phyloP scores from a whole-genome alignment of 1,140 invertebrate genomes.

The Lerema accius region DNA sequence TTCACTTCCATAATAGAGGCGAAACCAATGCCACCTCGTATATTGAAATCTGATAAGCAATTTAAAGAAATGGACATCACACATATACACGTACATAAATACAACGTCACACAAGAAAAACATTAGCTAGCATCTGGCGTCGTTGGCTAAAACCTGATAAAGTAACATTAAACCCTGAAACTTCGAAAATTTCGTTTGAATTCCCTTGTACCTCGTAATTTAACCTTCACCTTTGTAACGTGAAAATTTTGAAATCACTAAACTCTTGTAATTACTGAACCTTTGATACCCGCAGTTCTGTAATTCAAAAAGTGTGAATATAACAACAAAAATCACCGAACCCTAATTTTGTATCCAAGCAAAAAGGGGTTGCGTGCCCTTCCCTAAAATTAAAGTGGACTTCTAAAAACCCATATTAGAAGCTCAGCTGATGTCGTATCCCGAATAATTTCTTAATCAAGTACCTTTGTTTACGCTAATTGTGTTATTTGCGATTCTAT shows the following conservation, averaged over 20 bases:
- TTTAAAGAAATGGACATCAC: no score
- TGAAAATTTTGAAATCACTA: conserved; percentile 7
- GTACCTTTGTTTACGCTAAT: conserved; percentile 70
- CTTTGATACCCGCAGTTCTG: background rate
- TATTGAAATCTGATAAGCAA: no score
- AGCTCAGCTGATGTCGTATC: conserved; percentile 42
- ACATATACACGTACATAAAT: no score
- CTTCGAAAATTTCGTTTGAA: background rate
- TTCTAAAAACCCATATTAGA: conserved; percentile 45
- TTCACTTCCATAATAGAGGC: no score
- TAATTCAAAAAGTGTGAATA: conserved; percentile 15
- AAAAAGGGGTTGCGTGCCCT: conserved; percentile 45
- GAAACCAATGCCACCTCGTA: no score
- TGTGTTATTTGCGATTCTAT: conserved; percentile 68
- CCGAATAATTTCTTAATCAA: conserved; percentile 75
- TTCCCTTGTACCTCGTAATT: background rate
- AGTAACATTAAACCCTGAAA: no score
- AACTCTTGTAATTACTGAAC: conserved; percentile 16
- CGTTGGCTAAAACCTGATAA: no score
- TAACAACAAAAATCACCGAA: conserved; percentile 25
- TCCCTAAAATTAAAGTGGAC: conserved; percentile 38
- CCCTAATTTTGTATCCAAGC: conserved; percentile 18
- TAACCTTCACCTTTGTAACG: background rate
- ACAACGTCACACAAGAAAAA: no score
- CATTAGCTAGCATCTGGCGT: no score